phyloP scores from a whole-genome alignment of 64 coral and sea anemone species.

The Exaiptasia diaphana region DNA sequence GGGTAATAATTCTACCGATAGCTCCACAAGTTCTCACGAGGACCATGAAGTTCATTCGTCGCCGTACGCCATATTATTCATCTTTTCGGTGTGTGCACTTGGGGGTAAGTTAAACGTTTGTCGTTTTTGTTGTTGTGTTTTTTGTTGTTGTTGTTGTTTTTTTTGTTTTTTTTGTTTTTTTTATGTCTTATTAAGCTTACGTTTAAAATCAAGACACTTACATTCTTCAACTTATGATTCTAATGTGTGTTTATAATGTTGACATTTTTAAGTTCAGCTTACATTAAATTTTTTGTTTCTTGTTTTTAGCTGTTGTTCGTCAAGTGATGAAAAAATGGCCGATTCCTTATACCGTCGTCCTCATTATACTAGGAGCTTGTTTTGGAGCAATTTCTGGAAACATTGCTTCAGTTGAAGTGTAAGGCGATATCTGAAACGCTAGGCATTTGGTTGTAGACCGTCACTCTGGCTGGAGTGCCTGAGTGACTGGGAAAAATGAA shows the following conservation, averaged over 20 bases:
- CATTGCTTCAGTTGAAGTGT: slow-evolving; percentile 67
- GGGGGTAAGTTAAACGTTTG: slow-evolving; percentile 73
- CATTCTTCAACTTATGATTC: too few species aligned
- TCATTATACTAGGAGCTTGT: slow-evolving; percentile 82
- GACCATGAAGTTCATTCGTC: neutral
- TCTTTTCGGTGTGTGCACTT: slow-evolving; percentile 82
- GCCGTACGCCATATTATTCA: slow-evolving; percentile 91
- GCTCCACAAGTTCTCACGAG: neutral
- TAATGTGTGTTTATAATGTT: too few species aligned
- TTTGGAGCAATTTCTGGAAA: slow-evolving; percentile 85
- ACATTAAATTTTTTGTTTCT: neutral
- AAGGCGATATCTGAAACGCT: slow-evolving; percentile 26
- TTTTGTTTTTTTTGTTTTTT: neutral
- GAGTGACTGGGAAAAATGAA: too few species aligned
- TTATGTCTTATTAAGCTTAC: too few species aligned
- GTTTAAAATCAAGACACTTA: too few species aligned
- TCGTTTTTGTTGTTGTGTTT: too few species aligned
- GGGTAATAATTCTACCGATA: neutral
- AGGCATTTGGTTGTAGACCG: neutral
- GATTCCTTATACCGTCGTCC: slow-evolving; percentile 88
- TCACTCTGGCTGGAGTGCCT: too few species aligned
- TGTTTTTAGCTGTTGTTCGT: slow-evolving; percentile 75
- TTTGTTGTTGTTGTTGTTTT: too few species aligned
- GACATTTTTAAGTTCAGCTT: too few species aligned
- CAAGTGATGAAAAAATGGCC: slow-evolving; percentile 99